Base-by-base conservation (phyloP, 2,888 invertebrate species). In the Ctena decussata region DNA sequence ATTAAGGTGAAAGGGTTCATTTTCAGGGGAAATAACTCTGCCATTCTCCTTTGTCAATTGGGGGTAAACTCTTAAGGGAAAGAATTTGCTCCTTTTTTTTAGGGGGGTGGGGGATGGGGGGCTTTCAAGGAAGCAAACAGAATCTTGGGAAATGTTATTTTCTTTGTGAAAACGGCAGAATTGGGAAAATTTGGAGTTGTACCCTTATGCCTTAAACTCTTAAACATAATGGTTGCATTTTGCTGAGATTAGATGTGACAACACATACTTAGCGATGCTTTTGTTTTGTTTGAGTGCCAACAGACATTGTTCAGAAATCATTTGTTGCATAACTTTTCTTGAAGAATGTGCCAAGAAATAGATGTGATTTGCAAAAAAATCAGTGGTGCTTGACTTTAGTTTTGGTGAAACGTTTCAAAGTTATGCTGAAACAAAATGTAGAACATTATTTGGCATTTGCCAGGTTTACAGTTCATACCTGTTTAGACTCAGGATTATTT, bases 201-300 rank as follows among this genome's bases (percentile, higher is more conserved):
- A n/a, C n/a, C n/a, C n/a, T n/a, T n/a, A n/a, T n/a, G n/a, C n/a
- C n/a, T n/a, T n/a, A n/a, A n/a, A n/a, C n/a, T 35, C 1, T 65
- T 65, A 65, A 11, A 65, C 65, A 30, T 8, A 35, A 11, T 65
- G 32, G 35, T 3, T 65, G 35, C 65, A 65, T 30, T 18, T 3
- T 65, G 65, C 35, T 5, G 6, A 65, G 6, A 65, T 35, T 30
- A 35, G 6, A 1, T 65, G 11, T 30, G 30, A 65, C 18, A 35
- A 65, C 11, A 35, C 35, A 65, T 65, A 57, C 30, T 65, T 65
- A 65, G 35, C 65, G 6, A 6, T 65, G 30, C 5, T n/a, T 32
- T 65, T 65, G 65, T 8, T 65, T 65, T 32, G 65, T 65, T 65
- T 65, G 11, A 30, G 5, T 65, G 65, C 65, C 65, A 65, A 65